These are phyloP conservation scores for Percopsis omiscomaycus DNA, from an alignment of 2,797 vertebrate species.

Conservation along the genomic window DNA sequence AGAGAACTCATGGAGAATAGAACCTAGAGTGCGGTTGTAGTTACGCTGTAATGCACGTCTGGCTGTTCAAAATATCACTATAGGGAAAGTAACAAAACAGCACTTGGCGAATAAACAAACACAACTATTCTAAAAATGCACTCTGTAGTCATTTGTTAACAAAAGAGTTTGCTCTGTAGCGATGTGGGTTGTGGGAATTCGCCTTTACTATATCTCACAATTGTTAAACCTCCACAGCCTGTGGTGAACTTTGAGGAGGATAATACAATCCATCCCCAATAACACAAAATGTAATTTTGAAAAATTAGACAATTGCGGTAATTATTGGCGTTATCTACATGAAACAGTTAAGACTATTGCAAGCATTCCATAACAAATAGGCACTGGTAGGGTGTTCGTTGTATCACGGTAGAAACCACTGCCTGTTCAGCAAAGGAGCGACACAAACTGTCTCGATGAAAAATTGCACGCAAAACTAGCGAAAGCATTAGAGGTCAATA, in stretches of 20 bases:
- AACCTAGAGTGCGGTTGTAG: conserved; percentile 7
- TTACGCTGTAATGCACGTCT: conserved; percentile 29
- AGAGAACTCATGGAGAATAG: conserved; percentile 9
- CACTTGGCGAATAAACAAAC: conserved; percentile 8
- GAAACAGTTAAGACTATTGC: neutral
- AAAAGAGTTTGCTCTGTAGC: conserved; percentile 7
- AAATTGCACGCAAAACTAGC: conserved; percentile 34
- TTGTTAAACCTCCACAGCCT: conserved; percentile 34
- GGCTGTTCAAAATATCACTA: conserved; percentile 1
- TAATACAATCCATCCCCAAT: conserved; percentile 18
- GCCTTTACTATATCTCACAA: conserved; percentile 31
- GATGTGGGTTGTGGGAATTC: conserved; percentile 6
- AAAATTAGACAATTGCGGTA: no score
- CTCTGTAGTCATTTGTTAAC: conserved; percentile 7
- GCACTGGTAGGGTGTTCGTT: conserved; percentile 52
- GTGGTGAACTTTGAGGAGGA: conserved; percentile 68
- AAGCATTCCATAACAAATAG: conserved; percentile 48
- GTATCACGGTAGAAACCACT: conserved; percentile 62
- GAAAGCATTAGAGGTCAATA: conserved; percentile 17
- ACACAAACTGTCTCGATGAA: conserved; percentile 48
- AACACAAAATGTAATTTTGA: neutral
- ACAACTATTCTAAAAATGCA: conserved; percentile 24
- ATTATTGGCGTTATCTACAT: neutral
- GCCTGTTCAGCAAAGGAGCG: conserved; percentile 60
- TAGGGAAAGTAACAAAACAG: neutral